phyloP scores from a whole-genome alignment of 2,888 invertebrate species.

The Thysanoteuthis rhombus region DNA sequence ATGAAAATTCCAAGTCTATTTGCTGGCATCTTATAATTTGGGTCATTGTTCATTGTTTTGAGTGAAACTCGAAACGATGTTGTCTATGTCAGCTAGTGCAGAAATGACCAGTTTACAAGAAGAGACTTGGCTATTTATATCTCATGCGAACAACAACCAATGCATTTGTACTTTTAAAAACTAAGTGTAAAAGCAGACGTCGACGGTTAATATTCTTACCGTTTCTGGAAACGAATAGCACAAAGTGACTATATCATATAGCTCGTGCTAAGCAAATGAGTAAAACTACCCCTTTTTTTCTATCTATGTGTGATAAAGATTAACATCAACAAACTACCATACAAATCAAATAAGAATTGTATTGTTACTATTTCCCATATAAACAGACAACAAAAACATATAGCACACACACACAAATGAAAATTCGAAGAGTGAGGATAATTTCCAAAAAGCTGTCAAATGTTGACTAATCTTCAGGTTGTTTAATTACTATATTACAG shows the following conservation, averaged over 20 bases:
- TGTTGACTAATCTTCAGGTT: no score
- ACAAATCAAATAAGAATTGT: no score
- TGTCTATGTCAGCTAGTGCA: not conserved
- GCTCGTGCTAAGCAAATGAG: not conserved
- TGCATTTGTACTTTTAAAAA: not conserved
- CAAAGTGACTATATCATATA: not conserved
- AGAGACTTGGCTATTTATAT: not conserved
- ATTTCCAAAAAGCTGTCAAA: no score
- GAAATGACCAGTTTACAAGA: constrained; percentile 12
- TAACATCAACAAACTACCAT: no score
- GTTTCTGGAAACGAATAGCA: not conserved
- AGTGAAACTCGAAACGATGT: constrained; percentile 12
- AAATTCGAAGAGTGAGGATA: no score
- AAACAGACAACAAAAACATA: no score
- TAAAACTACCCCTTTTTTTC: not conserved
- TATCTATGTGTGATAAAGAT: not conserved
- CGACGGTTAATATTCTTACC: not conserved
- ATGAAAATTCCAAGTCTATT: not conserved
- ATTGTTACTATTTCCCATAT: no score
- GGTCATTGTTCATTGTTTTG: not conserved
- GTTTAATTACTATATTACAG: no score
- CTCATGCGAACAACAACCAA: not conserved
- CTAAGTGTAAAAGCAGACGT: not conserved
- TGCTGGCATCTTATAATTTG: not conserved
- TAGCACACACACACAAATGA: no score